A percentile compares a stretch with the other conserved stretches of the same genome.
These are phyloP conservation scores for Holothuria leucospilota DNA, from an alignment of 53 echinoderm and acorn worm genomes.

Conservation along the genomic window DNA sequence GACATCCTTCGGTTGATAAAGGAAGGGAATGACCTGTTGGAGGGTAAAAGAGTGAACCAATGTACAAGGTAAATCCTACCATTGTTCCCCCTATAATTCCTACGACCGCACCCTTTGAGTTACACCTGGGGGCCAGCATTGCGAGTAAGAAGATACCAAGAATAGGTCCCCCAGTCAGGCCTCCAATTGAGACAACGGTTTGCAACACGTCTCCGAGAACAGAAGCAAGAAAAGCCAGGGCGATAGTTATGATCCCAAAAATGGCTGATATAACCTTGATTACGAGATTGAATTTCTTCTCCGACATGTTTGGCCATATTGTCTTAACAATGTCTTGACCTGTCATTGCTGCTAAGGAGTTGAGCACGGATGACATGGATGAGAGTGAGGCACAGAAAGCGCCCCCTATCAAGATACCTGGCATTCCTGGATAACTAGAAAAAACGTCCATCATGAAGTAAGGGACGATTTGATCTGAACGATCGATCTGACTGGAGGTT, in stretches of 20 bases:
- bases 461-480: conserved; percentile 31
- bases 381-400: conserved; percentile 46
- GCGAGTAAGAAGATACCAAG: conserved; percentile 21
- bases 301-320: conserved; percentile 15
- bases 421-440: background rate
- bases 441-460: conserved; percentile 45
- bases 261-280: conserved; percentile 8
- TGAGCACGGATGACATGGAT: conserved; percentile 39
- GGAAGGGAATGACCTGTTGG: conserved; percentile 70
- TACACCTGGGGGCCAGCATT: conserved; percentile 10
- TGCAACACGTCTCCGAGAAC: conserved; percentile 18
- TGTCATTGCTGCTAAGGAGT: conserved; percentile 25
- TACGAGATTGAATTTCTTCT: background rate
- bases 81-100: conserved; percentile 71
- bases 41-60: conserved; percentile 81
- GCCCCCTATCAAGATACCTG: conserved; percentile 35
- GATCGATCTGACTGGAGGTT: conserved; percentile 1
- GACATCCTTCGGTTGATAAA: conserved; percentile 71
- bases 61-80: conserved; percentile 77
- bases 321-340: conserved; percentile 36
- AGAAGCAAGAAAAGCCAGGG: conserved; percentile 28
- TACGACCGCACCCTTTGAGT: conserved; percentile 70
- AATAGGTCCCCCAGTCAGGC: conserved; percentile 16
- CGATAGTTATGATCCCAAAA: conserved; percentile 3
- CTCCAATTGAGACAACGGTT: conserved; percentile 14